These are phyloP conservation scores for Drosophila saltans DNA, from an alignment of 1,140 invertebrate genomes.

Conservation along the genomic window DNA sequence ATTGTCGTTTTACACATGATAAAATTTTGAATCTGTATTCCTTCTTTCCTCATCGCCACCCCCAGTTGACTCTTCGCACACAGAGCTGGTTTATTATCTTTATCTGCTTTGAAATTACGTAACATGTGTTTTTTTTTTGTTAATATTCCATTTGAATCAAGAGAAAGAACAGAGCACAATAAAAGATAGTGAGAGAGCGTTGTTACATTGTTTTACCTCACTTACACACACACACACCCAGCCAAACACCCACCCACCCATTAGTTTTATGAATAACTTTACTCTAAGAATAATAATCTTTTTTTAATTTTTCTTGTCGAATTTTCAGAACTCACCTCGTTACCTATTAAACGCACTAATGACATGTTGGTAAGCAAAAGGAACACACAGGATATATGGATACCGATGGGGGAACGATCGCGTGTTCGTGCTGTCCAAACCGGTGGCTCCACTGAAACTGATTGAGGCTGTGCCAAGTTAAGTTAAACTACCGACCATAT, in stretches of 20 bases:
- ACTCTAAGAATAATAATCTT: neutral
- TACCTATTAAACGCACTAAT: constrained; percentile 72
- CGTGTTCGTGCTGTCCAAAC: constrained; percentile 65
- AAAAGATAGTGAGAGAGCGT: constrained; percentile 7
- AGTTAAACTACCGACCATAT: constrained; percentile 25
- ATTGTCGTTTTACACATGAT: constrained; percentile 40
- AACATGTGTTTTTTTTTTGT: constrained; percentile 62
- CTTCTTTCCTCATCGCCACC: constrained; percentile 22
- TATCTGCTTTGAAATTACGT: constrained; percentile 56
- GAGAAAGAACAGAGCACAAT: neutral
- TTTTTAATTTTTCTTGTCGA: neutral
- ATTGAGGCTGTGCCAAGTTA: constrained; percentile 59
- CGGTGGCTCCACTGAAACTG: constrained; percentile 76
- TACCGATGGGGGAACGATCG: constrained; percentile 32
- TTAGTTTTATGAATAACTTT: too few relatives aligned
- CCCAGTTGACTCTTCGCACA: too few relatives aligned
- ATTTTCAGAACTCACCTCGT: constrained; percentile 61
- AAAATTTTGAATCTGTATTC: constrained; percentile 25
- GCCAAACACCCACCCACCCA: too few relatives aligned
- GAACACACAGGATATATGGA: constrained; percentile 23
- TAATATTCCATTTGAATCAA: constrained; percentile 14
- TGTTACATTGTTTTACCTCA: too few relatives aligned
- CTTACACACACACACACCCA: too few relatives aligned
- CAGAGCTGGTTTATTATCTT: constrained; percentile 4
- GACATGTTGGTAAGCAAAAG: constrained; percentile 60